Conservation (phyloP, 2,113 vertebrate genomes). For the Tragelaphus imberbis region DNA sequence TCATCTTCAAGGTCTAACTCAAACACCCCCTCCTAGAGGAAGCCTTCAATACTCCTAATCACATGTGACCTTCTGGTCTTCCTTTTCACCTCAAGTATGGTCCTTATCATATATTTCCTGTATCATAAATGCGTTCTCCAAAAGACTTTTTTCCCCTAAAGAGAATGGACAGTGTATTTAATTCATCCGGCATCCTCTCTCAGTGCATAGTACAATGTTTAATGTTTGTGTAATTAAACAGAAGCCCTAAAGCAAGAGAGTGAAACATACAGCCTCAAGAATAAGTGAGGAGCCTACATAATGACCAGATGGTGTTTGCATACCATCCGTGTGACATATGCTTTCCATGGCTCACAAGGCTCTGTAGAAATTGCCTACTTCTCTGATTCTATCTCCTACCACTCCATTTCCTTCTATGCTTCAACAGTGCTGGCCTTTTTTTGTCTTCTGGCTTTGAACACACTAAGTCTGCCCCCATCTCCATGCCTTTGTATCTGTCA, state of each 20-base stretch:
- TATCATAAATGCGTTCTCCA: not conserved
- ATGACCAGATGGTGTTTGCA: constrained; percentile 45
- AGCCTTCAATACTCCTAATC: not conserved
- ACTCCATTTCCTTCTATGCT: not conserved
- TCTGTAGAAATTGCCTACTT: constrained; percentile 17
- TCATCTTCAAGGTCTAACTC: not conserved
- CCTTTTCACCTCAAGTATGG: not conserved
- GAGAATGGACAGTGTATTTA: not conserved
- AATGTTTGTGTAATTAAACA: constrained; percentile 42
- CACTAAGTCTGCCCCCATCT: not conserved
- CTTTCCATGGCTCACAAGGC: constrained; percentile 14
- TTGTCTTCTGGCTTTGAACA: not conserved
- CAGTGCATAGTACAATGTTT: not conserved
- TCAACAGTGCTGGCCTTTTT: not conserved
- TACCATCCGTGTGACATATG: constrained; percentile 21
- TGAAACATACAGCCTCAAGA: constrained; percentile 15
- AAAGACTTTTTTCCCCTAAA: not conserved
- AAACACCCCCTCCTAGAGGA: not conserved
- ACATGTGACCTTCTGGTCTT: not conserved
- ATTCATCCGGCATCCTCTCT: not conserved
- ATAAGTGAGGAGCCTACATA: not conserved
- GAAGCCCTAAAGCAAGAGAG: constrained; percentile 10
- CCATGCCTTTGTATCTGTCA: not conserved
- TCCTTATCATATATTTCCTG: not conserved
- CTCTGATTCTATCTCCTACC: not conserved